These are phyloP conservation scores for Onychomys torridus DNA, from an alignment of 2,797 vertebrate species.

Conservation along the genomic window DNA sequence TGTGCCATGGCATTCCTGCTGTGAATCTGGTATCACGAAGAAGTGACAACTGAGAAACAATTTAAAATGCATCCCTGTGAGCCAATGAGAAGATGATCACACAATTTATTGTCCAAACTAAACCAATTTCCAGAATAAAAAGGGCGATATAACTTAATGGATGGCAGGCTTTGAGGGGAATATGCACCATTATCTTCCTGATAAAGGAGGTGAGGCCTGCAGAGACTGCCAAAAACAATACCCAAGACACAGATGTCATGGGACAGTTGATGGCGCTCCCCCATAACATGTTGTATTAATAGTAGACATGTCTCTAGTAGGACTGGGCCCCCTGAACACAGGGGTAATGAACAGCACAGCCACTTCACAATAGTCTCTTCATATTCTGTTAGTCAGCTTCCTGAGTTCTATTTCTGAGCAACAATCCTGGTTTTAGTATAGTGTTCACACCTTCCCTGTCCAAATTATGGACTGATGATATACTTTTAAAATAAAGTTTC, in stretches of 20 bases:
- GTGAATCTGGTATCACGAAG: neutral
- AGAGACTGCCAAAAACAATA: neutral
- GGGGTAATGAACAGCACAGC: neutral
- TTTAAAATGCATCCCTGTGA: neutral
- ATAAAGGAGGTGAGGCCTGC: neutral
- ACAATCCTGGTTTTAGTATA: neutral
- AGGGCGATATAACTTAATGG: neutral
- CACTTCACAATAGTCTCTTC: neutral
- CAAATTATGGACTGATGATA: neutral
- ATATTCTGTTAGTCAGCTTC: neutral
- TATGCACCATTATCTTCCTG: neutral
- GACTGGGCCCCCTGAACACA: neutral
- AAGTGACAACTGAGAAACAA: neutral
- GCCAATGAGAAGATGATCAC: neutral
- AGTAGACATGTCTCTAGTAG: neutral
- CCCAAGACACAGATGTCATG: neutral
- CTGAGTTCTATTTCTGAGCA: neutral
- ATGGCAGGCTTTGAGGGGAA: neutral
- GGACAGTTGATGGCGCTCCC: no score
- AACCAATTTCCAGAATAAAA: slow-evolving; percentile 56
- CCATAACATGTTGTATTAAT: accelerated
- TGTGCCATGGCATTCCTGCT: neutral
- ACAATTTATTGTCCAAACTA: slow-evolving; percentile 12
- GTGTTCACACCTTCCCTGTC: neutral
- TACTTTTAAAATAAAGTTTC: neutral